Conservation (phyloP, 2,797 vertebrate species). For the Anabacerthia variegaticeps region DNA sequence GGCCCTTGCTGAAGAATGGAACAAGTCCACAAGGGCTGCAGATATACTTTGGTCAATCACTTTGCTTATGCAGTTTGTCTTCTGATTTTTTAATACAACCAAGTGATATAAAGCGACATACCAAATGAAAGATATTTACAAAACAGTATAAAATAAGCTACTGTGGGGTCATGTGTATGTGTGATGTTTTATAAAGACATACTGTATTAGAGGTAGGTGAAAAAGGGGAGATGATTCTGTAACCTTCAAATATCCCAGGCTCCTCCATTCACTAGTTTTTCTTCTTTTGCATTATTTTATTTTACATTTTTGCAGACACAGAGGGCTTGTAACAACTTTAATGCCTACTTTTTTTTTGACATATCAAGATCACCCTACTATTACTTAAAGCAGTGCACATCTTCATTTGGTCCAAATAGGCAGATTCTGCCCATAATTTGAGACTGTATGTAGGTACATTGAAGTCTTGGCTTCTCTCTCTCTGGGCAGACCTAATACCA, state of each 20-base stretch:
- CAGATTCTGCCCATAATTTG: constrained; percentile 77
- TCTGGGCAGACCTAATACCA: constrained; percentile 43
- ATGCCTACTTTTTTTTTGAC: constrained; percentile 41
- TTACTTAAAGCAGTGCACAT: constrained; percentile 68
- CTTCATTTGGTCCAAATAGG: constrained; percentile 73
- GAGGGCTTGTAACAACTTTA: constrained; percentile 58
- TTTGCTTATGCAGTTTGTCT: constrained; percentile 64
- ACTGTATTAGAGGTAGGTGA: constrained; percentile 83
- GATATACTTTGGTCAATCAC: constrained; percentile 81
- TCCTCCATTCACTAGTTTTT: constrained; percentile 72
- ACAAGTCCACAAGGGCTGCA: constrained; percentile 67
- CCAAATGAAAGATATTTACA: constrained; percentile 75
- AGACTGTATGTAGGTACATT: constrained; percentile 42
- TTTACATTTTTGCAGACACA: constrained; percentile 62
- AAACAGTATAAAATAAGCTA: constrained; percentile 77
- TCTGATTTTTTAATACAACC: constrained; percentile 72
- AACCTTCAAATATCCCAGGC: constrained; percentile 73
- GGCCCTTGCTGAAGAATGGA: constrained; percentile 68
- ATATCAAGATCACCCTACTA: constrained; percentile 59
- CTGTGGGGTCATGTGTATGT: constrained; percentile 59
- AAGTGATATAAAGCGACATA: constrained; percentile 81
- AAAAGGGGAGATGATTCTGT: constrained; percentile 73
- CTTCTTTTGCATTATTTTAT: constrained; percentile 64
- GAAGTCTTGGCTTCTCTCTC: constrained; percentile 59
- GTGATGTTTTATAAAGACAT: constrained; percentile 72